Evolutionary conservation across 2,888 invertebrate species (phyloP).

Genomic region (Oscheius sp.): DNA sequence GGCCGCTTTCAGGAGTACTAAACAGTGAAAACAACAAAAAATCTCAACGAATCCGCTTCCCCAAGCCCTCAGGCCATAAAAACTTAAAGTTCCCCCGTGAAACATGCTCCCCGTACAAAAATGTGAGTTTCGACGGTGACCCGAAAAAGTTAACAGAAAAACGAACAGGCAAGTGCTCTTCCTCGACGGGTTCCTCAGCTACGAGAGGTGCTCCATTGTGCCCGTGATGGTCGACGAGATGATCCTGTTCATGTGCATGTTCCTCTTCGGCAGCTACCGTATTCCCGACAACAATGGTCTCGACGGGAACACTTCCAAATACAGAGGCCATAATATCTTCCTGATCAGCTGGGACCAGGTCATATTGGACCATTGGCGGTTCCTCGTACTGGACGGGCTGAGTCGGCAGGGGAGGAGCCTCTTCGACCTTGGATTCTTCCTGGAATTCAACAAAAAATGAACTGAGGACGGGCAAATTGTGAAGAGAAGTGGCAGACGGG

Average conservation of each 20-base stretch:
- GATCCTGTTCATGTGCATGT: slow-evolving; percentile 32
- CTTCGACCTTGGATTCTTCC: slow-evolving; percentile 24
- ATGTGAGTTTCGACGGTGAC: slow-evolving; percentile 2
- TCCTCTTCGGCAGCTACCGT: slow-evolving; percentile 27
- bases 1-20: no score
- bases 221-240: slow-evolving; percentile 26
- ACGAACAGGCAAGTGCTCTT: slow-evolving; percentile 10
- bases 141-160: slow-evolving; percentile 27
- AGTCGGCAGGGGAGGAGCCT: slow-evolving; percentile 5
- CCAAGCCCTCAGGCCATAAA: no score
- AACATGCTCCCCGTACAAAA: no score
- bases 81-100: no score
- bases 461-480: not conserved
- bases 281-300: not conserved
- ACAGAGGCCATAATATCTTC: slow-evolving; percentile 41
- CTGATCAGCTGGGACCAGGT: slow-evolving; percentile 31
- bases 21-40: no score
- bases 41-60: no score
- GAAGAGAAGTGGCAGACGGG: not conserved
- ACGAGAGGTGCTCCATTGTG: not conserved
- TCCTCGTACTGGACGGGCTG: slow-evolving; percentile 6
- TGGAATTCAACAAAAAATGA: slow-evolving; percentile 3
- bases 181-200: slow-evolving; percentile 10
- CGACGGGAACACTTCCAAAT: not conserved
- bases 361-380: slow-evolving; percentile 27